Percentiles rank a stretch among this genome's conserved stretches.
These are phyloP conservation scores for Hydrotaea cyrtoneurina DNA, from an alignment of 2,888 invertebrate genomes.

Conservation along the genomic window DNA sequence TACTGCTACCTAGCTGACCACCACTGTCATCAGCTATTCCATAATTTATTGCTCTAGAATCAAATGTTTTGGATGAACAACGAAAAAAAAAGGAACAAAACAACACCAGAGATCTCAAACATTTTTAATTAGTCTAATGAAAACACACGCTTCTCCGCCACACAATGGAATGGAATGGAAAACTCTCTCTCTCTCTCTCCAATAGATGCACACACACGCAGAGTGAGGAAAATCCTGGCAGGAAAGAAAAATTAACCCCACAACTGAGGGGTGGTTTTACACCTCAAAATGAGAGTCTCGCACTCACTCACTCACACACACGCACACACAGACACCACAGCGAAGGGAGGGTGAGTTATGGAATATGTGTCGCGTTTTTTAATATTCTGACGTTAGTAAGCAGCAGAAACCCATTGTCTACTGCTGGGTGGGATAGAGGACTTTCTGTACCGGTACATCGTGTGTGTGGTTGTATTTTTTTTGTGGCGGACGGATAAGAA, in stretches of 20 bases:
- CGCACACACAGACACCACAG: background rate
- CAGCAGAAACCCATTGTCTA: conserved; percentile 30
- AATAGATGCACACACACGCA: background rate
- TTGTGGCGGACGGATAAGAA: background rate
- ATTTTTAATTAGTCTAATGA: conserved; percentile 36
- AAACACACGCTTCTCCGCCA: background rate
- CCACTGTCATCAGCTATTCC: background rate
- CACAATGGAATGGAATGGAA: background rate
- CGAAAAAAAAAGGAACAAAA: background rate
- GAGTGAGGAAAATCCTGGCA: background rate
- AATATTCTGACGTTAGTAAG: conserved; percentile 35
- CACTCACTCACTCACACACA: background rate
- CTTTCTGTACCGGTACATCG: conserved; percentile 11
- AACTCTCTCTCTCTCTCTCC: background rate
- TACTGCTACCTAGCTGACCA: background rate
- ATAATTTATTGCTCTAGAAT: conserved; percentile 4
- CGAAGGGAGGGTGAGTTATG: conserved; percentile 32
- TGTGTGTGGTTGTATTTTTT: background rate
- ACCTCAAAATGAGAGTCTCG: conserved; percentile 19
- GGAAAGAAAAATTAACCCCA: conserved; percentile 26
- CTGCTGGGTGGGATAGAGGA: conserved; percentile 36
- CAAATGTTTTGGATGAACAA: conserved; percentile 11
- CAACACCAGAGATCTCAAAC: conserved; percentile 16
- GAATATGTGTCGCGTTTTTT: conserved; percentile 34
- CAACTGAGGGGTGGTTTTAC: conserved; percentile 40